Base-by-base conservation (phyloP, 2,888 invertebrate species). In the Petrophora chlorosata region DNA sequence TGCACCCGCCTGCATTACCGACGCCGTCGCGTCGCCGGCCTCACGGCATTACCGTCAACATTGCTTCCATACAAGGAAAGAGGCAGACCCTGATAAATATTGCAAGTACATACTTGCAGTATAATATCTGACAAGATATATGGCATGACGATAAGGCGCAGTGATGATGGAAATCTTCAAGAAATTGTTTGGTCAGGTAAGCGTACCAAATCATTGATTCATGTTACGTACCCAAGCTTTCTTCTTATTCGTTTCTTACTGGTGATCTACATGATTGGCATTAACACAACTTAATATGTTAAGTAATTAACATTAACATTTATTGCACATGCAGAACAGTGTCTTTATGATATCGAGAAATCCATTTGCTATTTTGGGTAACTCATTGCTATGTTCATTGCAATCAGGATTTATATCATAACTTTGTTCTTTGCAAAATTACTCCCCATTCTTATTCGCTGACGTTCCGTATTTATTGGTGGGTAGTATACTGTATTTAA, bases 1-100 rank as follows among this genome's bases (percentile, higher is more conserved):
- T 28, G n/a, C 15, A 13, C 23, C 5, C 19, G 5, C 13, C 15
- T 29, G 28, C 39, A 39, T 39, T 41, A 33, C 12, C 16, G 41
- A 54, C 58, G 56, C 38, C 70, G 67, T 45, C 56, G 52, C 56
- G 58, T 43, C 63, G 65, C 56, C 67, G 64, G 62, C 69, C 68
- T 65, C 66, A 63, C 43, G 44, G 53, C 26, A 58, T 56, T 57
- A 19, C 17, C 52, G 46, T 34, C 51, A 56, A 61, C 61, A 67
- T 71, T 67, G 56, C 67, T 56, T 41, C 79, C 80, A 57, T 77
- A 67, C 73, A 80, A 46, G 79, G 79, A 45, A 66, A 58, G n/a
- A 67, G 10, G 73, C 66, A 78, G 76, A 70, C 79, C 79, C 78
- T 77, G 79, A 64, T 70, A 62, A 59, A 54, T 51, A 59, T 50